phyloP scores from a whole-genome alignment of 2,888 invertebrate species.

The Pandemis corylana region DNA sequence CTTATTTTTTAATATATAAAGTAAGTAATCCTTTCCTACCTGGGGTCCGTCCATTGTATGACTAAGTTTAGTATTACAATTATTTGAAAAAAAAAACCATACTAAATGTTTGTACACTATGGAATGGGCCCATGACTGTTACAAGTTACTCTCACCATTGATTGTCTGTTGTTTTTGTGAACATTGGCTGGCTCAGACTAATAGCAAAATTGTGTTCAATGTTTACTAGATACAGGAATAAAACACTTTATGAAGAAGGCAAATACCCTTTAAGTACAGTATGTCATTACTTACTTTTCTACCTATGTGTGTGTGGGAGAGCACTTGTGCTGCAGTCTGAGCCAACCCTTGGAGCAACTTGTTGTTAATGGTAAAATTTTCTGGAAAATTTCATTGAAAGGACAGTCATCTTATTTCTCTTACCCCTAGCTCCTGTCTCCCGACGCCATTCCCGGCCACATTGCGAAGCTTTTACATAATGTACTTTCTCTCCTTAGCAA shows the following conservation, averaged over 20 bases:
- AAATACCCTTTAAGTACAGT: not conserved
- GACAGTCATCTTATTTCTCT: constrained; percentile 81
- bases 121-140: constrained; percentile 36
- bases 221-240: not conserved
- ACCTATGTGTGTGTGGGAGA: not conserved
- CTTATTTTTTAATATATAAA: not conserved
- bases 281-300: not conserved
- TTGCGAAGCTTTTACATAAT: constrained; percentile 60
- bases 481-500: constrained; percentile 77
- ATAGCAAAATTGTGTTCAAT: not conserved
- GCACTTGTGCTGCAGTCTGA: constrained; percentile 25
- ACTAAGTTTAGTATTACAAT: not conserved
- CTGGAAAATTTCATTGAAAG: constrained; percentile 82
- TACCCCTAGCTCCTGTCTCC: constrained; percentile 65
- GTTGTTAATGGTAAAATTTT: constrained; percentile 52
- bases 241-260: not conserved
- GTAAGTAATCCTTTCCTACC: not conserved
- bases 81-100: not conserved
- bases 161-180: constrained; percentile 23
- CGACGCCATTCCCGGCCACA: constrained; percentile 50
- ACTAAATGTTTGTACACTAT: not conserved
- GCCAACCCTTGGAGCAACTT: constrained; percentile 48
- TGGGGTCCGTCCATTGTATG: constrained; percentile 4
- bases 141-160: constrained; percentile 46
- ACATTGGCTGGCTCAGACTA: constrained; percentile 26